phyloP scores from a whole-genome alignment of 2,888 invertebrate species.

The Biston betularia region DNA sequence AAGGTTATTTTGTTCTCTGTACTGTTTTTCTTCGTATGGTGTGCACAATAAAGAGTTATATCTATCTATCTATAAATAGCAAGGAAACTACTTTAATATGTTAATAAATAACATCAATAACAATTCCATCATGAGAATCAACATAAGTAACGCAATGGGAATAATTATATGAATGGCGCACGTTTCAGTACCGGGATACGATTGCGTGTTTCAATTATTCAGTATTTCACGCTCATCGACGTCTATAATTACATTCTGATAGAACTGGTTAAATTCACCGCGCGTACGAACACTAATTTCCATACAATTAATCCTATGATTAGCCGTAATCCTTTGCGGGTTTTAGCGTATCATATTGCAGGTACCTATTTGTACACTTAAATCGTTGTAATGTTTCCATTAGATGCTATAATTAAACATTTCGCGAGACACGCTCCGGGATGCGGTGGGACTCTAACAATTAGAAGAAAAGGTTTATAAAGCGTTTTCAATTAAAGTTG shows the following conservation, averaged over 20 bases:
- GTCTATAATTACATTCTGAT: conserved; percentile 82
- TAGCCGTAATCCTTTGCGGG: conserved; percentile 70
- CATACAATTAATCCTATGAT: conserved; percentile 81
- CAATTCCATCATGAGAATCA: conserved; percentile 4
- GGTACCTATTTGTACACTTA: conserved; percentile 52
- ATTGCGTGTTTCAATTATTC: conserved; percentile 72
- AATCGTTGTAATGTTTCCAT: conserved; percentile 51
- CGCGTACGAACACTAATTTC: conserved; percentile 75
- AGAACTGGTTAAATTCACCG: conserved; percentile 78
- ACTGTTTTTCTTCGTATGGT: no score
- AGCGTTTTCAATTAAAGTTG: conserved; percentile 82
- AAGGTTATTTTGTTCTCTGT: no score
- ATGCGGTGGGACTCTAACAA: conserved; percentile 64
- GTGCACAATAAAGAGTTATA: no score
- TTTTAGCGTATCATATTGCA: conserved; percentile 61
- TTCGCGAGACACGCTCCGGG: conserved; percentile 50
- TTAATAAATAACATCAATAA: neutral
- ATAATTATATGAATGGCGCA: conserved; percentile 33
- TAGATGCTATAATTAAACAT: conserved; percentile 58
- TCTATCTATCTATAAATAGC: no score
- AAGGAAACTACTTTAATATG: neutral
- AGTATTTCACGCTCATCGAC: conserved; percentile 80
- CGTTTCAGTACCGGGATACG: conserved; percentile 48
- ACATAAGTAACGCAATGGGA: conserved; percentile 22
- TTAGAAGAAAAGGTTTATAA: conserved; percentile 77